Evolutionary conservation across 2,888 invertebrate genomes (phyloP), one percentile per base, ranked within the genome.

Genomic region (Lepidocyrtoides sp.): DNA sequence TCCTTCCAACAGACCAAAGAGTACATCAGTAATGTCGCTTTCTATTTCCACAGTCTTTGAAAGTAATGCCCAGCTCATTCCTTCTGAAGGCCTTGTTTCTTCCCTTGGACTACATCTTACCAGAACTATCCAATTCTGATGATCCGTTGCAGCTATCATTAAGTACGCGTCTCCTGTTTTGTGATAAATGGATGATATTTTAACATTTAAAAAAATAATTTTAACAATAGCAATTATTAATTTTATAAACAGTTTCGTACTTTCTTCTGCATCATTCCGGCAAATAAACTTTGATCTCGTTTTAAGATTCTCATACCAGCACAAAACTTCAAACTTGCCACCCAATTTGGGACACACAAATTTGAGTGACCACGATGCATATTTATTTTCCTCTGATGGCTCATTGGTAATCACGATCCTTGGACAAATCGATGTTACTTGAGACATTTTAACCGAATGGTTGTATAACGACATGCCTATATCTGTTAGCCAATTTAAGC

Each of bases 131-230:
- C 88, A 92, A 8, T 48, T 29, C 12, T 17, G 17, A 26, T 91
- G 90, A 69, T 92, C 69, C 2, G 92, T 92, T 12, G 91, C 92
- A 29, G 88, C 91, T 12, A 92, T 14, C 91, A 92, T 91, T 48
- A 92, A 29, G 26, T 88, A 92, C 14, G 87, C 0, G 54, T 91
- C 85, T 44, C 91, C 91, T 91, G 14, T 36, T n/a, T 23, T 82
- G n/a, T 36, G 4, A 3, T 20, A 72, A 41, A 72, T 20, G 57
- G 1, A 60, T 7, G 1, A 20, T 77, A n/a, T 14, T 26, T 4
- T 51, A 12, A 5, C 17, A 51, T n/a, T n/a, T n/a, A n/a, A n/a
- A n/a, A n/a, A n/a, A n/a, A n/a, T n/a, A n/a, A n/a, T n/a, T n/a
- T n/a, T n/a, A n/a, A n/a, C n/a, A n/a, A n/a, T n/a, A n/a, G n/a